These are phyloP conservation scores for Dreissena rostriformis DNA, from an alignment of 1,140 invertebrate genomes.

Conservation along the genomic window DNA sequence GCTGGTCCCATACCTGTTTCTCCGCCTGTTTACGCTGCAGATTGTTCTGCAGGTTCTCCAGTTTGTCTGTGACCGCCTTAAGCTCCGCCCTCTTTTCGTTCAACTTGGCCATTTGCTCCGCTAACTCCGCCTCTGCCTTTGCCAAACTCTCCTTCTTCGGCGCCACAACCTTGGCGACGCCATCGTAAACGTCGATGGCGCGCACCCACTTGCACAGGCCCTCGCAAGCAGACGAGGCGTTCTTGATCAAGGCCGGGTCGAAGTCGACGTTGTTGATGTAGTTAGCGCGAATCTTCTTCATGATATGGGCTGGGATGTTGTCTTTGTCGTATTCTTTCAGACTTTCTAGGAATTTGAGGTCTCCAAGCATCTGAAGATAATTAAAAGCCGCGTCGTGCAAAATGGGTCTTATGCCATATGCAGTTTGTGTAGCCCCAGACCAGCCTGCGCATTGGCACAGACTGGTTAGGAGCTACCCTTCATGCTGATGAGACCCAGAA, in stretches of 20 bases:
- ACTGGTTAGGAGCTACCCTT: too few species aligned
- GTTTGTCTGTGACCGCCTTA: constrained; percentile 78
- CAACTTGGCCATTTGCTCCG: constrained; percentile 77
- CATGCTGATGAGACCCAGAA: too few species aligned
- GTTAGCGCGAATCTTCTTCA: constrained; percentile 78
- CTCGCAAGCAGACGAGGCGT: constrained; percentile 81
- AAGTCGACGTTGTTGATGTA: constrained; percentile 81
- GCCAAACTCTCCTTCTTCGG: constrained; percentile 79
- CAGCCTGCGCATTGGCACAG: too few species aligned
- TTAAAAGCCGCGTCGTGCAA: not conserved
- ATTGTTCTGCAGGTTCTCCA: constrained; percentile 76
- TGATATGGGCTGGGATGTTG: constrained; percentile 78
- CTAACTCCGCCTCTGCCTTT: constrained; percentile 74
- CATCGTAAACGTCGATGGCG: constrained; percentile 80
- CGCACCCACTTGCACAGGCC: constrained; percentile 81
- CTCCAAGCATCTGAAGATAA: constrained; percentile 87
- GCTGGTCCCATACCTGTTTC: constrained; percentile 70
- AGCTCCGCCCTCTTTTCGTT: constrained; percentile 78
- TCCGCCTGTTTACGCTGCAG: constrained; percentile 78
- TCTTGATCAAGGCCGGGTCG: constrained; percentile 80
- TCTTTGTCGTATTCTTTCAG: constrained; percentile 83
- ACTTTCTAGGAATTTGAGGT: constrained; percentile 83
- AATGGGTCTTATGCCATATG: too few species aligned
- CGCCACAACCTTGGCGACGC: constrained; percentile 79
- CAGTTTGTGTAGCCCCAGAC: too few species aligned